Conservation (phyloP, 2,888 invertebrate species). For the Oasisia sp. region DNA sequence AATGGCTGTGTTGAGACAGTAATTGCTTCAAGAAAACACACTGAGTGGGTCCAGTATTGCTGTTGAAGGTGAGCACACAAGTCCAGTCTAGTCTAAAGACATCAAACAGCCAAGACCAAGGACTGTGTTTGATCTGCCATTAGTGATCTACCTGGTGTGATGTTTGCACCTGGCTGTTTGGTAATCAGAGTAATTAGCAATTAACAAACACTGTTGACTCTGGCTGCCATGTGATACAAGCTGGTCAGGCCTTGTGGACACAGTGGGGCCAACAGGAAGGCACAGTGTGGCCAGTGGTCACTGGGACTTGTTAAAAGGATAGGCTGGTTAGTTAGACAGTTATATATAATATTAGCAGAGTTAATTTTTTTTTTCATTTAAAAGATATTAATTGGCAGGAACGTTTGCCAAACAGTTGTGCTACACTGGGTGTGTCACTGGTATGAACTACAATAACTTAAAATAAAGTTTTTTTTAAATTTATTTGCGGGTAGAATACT, state of each 20-base stretch:
- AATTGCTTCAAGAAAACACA: not conserved
- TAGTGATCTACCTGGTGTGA: not conserved
- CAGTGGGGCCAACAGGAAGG: not conserved
- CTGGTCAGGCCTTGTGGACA: not conserved
- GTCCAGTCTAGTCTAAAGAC: not conserved
- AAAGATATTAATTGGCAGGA: too few species aligned
- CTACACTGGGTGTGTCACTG: too few species aligned
- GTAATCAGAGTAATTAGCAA: not conserved
- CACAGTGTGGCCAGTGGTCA: too few species aligned
- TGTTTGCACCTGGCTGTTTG: slow-evolving; percentile 11
- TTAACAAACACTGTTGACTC: slow-evolving; percentile 5
- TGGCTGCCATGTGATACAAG: not conserved
- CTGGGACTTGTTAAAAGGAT: too few species aligned
- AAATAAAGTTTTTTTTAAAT: too few species aligned
- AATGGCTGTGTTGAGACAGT: not conserved
- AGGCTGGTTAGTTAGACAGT: too few species aligned
- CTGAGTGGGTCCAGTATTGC: not conserved
- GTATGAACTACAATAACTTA: too few species aligned
- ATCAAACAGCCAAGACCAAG: not conserved
- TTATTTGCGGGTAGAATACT: too few species aligned
- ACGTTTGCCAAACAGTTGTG: too few species aligned
- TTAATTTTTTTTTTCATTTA: too few species aligned
- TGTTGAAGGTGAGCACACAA: not conserved
- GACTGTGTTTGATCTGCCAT: not conserved
- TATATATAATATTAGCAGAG: too few species aligned